Evolutionary conservation across 2,113 vertebrate species (phyloP).

Genomic region (Geothlypis trichas): DNA sequence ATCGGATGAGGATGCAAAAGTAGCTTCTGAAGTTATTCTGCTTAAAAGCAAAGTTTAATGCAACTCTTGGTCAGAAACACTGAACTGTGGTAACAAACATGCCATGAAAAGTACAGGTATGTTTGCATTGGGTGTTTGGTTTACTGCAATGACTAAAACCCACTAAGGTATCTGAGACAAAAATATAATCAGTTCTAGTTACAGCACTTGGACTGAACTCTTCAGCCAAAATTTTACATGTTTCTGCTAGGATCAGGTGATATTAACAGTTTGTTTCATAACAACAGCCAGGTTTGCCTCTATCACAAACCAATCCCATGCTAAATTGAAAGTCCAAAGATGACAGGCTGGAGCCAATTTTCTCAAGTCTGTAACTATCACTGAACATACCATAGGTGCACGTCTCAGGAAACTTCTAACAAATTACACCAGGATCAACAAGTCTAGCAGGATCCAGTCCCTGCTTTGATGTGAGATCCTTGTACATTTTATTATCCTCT

Average conservation of each 20-base stretch:
- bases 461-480: slow-evolving; percentile 53
- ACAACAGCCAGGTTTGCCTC: not conserved
- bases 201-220: fast-evolving
- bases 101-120: not conserved
- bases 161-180: not conserved
- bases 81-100: not conserved
- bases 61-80: not conserved
- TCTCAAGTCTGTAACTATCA: not conserved
- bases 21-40: not conserved
- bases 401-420: not conserved
- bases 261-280: not conserved
- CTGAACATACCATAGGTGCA: not conserved
- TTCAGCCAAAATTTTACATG: not conserved
- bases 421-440: slow-evolving; percentile 51
- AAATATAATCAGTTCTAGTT: not conserved
- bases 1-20: not conserved
- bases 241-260: not conserved
- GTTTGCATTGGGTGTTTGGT: not conserved
- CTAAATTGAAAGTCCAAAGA: not conserved
- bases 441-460: slow-evolving; percentile 28
- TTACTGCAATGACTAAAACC: not conserved
- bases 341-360: not conserved
- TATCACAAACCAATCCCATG: not conserved
- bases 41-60: not conserved
- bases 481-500: slow-evolving; percentile 38